These are phyloP conservation scores for Pseudococcus jackbeardsleyi DNA, from an alignment of 2,888 invertebrate species.

Conservation along the genomic window DNA sequence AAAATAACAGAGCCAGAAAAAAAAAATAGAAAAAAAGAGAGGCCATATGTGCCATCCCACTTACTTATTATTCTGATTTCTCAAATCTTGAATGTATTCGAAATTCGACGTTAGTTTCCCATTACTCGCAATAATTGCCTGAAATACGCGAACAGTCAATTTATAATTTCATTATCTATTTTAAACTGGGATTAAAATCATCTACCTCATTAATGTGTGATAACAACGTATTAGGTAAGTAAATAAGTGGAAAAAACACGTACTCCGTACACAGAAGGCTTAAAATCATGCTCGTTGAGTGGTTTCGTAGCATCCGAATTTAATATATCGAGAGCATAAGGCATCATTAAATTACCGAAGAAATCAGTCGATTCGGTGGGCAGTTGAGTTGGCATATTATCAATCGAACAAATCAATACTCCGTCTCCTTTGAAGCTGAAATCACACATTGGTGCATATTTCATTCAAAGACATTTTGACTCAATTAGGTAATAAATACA, in stretches of 20 bases:
- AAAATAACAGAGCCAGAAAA: neutral
- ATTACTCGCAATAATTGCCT: slow-evolving; percentile 98
- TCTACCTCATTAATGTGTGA: neutral
- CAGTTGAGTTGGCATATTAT: slow-evolving; percentile 99
- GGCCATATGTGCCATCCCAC: neutral
- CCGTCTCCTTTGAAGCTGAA: slow-evolving; percentile 81
- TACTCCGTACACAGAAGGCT: slow-evolving; percentile 79
- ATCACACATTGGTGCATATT: neutral
- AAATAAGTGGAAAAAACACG: slow-evolving; percentile 68
- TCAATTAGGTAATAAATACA: too few relatives aligned
- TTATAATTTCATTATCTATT: neutral
- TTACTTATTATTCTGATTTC: slow-evolving; percentile 78
- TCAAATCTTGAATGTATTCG: slow-evolving; percentile 93
- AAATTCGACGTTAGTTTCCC: slow-evolving; percentile 92
- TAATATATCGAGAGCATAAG: slow-evolving; percentile 90
- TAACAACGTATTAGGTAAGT: neutral
- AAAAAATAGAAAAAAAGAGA: neutral
- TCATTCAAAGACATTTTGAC: neutral
- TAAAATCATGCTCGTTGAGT: slow-evolving; percentile 83
- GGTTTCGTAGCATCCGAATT: slow-evolving; percentile 85
- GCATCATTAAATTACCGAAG: slow-evolving; percentile 93
- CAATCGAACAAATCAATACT: slow-evolving; percentile 98
- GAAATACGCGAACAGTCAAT: slow-evolving; percentile 69
- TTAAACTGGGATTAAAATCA: neutral
- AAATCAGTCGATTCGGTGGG: slow-evolving; percentile 97